Evolutionary conservation across 37 sponge, comb jelly and placozoan species (phyloP).

Genomic region (Amphimedon queenslandica): DNA sequence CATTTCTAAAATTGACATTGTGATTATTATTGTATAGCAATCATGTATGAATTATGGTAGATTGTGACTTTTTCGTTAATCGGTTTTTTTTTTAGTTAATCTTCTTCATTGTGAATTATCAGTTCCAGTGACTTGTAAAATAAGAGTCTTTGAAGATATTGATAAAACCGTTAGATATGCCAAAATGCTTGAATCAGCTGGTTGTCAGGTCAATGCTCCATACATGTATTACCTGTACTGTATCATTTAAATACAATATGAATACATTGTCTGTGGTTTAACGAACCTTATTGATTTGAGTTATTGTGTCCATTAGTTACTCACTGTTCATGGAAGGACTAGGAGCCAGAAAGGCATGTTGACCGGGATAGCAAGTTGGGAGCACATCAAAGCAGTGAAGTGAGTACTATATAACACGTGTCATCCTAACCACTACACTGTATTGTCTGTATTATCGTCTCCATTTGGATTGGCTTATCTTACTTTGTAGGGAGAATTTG

Average conservation of each 20-base stretch:
- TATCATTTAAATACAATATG: too few species aligned
- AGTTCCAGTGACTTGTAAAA: slow-evolving; percentile 95
- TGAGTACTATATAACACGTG: too few species aligned
- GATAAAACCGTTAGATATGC: slow-evolving; percentile 92
- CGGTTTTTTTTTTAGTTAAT: slow-evolving; percentile 42
- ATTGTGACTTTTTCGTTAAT: neutral
- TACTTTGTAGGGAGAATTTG: slow-evolving; percentile 52
- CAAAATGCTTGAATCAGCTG: slow-evolving; percentile 86
- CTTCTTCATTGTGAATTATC: slow-evolving; percentile 58
- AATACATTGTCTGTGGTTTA: too few species aligned
- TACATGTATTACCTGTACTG: too few species aligned
- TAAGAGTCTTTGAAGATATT: slow-evolving; percentile 90
- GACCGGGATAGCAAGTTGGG: slow-evolving; percentile 95
- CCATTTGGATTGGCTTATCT: neutral
- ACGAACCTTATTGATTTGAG: too few species aligned
- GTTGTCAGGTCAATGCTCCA: slow-evolving; percentile 69
- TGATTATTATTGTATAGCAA: neutral
- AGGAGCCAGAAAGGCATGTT: slow-evolving; percentile 86
- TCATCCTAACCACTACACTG: too few species aligned
- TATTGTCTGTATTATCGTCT: neutral
- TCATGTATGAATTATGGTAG: neutral
- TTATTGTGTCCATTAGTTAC: too few species aligned
- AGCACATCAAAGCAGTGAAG: slow-evolving; percentile 90
- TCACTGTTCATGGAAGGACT: slow-evolving; percentile 95
- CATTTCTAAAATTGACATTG: neutral